phyloP scores from a whole-genome alignment of 2,113 vertebrate species.

The Bos indicus region DNA sequence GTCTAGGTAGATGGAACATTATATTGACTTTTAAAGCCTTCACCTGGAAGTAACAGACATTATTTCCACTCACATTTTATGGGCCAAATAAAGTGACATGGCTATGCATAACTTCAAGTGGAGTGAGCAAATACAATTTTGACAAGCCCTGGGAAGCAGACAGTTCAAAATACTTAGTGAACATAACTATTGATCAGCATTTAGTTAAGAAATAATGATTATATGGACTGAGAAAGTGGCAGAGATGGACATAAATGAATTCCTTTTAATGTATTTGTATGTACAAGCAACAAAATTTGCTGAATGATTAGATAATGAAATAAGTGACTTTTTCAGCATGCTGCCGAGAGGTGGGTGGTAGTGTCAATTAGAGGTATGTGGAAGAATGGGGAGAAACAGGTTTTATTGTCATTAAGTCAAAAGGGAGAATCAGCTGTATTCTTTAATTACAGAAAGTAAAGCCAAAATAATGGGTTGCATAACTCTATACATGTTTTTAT shows the following conservation, averaged over 20 bases:
- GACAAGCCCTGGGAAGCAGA: not conserved
- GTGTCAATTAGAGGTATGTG: not conserved
- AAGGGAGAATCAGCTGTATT: not conserved
- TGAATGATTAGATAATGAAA: not conserved
- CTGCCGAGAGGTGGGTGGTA: not conserved
- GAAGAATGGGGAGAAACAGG: not conserved
- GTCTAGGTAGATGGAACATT: not conserved
- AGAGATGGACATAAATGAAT: not conserved
- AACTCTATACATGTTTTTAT: not conserved
- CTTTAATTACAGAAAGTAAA: conserved; percentile 26
- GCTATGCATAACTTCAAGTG: not conserved
- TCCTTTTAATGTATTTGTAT: not conserved
- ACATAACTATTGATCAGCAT: not conserved
- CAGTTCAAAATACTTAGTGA: not conserved
- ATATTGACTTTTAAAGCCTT: not conserved
- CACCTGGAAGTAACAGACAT: not conserved
- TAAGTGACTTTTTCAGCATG: not conserved
- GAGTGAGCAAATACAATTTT: not conserved
- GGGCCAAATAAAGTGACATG: not conserved
- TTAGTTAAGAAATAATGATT: not conserved
- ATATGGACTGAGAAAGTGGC: not conserved
- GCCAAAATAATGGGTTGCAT: not conserved
- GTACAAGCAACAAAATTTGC: not conserved
- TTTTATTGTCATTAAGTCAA: not conserved
- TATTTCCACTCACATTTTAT: not conserved